A percentile compares a stretch with the other conserved stretches of the same genome.
Evolutionary conservation across 2,113 vertebrate species (phyloP).

Genomic region (Stomatorhinus ivindoensis): DNA sequence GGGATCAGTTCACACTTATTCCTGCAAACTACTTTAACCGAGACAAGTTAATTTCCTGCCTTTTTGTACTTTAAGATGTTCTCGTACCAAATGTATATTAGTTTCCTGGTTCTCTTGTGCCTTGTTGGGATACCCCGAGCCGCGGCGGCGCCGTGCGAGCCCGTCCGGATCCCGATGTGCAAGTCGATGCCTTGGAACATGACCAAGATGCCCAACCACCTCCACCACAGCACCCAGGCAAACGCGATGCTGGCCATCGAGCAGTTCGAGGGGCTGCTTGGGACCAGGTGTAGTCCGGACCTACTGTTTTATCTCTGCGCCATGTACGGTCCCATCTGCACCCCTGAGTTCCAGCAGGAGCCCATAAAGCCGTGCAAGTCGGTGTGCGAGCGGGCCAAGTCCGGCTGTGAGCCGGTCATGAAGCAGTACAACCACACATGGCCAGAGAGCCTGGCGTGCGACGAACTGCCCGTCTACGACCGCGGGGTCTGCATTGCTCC

Average conservation of each 20-base stretch:
- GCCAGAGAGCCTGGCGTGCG: conserved; percentile 89
- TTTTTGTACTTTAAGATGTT: conserved; percentile 38
- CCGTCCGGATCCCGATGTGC: conserved; percentile 88
- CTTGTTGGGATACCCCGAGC: conserved; percentile 48
- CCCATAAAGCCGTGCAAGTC: conserved; percentile 96
- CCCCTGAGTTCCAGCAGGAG: conserved; percentile 94
- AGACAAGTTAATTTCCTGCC: neutral
- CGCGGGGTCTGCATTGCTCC: conserved; percentile 95
- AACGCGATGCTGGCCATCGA: conserved; percentile 96
- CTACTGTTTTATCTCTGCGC: conserved; percentile 94
- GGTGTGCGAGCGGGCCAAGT: conserved; percentile 84
- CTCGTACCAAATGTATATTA: conserved; percentile 41
- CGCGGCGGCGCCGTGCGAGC: conserved; percentile 74
- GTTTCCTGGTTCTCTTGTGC: conserved; percentile 53
- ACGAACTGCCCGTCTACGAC: conserved; percentile 89
- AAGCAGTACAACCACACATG: conserved; percentile 85
- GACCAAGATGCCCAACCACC: conserved; percentile 99
- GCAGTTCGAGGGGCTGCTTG: conserved; percentile 90
- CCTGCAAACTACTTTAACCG: neutral
- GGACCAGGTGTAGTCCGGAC: conserved; percentile 82
- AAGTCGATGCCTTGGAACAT: conserved; percentile 92
- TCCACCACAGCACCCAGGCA: conserved; percentile 98
- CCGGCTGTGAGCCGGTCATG: conserved; percentile 89
- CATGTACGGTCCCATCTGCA: conserved; percentile 98
- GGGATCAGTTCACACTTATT: neutral